Base-by-base conservation (phyloP, 2,113 vertebrate genomes). In the Oncorhynchus clarkii region DNA sequence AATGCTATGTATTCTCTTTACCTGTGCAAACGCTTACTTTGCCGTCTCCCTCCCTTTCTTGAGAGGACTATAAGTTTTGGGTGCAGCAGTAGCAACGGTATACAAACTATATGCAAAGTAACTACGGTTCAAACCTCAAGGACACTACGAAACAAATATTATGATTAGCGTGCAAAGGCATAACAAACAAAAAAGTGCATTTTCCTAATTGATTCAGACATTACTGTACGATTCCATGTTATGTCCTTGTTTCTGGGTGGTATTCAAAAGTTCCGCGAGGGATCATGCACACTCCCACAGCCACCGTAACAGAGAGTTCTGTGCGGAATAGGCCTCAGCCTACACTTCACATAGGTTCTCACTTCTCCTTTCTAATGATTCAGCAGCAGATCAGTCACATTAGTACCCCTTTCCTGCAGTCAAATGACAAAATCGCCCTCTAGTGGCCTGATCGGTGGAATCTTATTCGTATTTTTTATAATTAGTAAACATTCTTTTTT, bases 351-450 rank as follows among this genome's bases (percentile, higher is more conserved):
- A n/a, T 16, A 54, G 70, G 49, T 27, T 67, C 70, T 74, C 39
- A 48, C 67, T 80, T 74, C 73, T 71, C 75, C 59, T 68, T 81
- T 83, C 74, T 16, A 16, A 51, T 51, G 78, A 77, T 75, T 75
- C 74, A 48, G 72, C 71, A 72, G 68, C 1, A 59, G 72, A 74
- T 82, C 75, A 70, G 24, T 76, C 14, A 59, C 68, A 74, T 76
- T 69, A 22, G 39, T 45, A 45, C 39, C 39, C 39, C 39, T 45
- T 39, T 45, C 39, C 9, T 45, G 39, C 39, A 45, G 39, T 45
- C 39, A 45, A 12, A 45, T 45, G 9, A 45, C 27, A 13, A 16
- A 16, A 8, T 78, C 39, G 9, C 39, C 39, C 8, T 39, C 39
- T 39, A 39, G 39, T 39, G 39, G 39, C 8, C 39, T 39, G 7